Conservation (phyloP, 2,888 invertebrate genomes). For the Merodon equestris region DNA sequence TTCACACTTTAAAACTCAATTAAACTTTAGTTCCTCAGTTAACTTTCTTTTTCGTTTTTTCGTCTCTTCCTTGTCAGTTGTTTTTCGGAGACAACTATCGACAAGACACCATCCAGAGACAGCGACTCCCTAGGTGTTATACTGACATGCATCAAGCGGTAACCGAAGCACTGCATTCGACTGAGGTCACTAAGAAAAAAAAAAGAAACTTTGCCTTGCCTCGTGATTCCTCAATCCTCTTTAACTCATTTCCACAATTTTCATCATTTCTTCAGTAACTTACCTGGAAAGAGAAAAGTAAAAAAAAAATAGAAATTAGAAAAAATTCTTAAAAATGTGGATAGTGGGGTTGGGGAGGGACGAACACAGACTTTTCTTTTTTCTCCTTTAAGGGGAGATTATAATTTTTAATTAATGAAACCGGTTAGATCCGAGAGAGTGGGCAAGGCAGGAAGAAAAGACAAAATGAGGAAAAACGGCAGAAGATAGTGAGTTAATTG, state of each 20-base stretch:
- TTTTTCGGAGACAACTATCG: background rate
- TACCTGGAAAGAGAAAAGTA: conserved; percentile 58
- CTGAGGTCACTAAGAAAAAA: background rate
- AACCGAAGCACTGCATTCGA: conserved; percentile 3
- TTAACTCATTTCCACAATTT: background rate
- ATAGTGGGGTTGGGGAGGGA: background rate
- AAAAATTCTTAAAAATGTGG: conserved; percentile 9
- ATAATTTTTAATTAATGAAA: conserved; percentile 66
- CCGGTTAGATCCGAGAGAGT: conserved; percentile 23
- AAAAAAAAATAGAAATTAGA: conserved; percentile 32
- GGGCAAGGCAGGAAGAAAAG: background rate
- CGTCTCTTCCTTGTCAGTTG: background rate
- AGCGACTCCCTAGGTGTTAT: no score
- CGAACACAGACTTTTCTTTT: conserved; percentile 2
- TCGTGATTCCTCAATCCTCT: conserved; percentile 10
- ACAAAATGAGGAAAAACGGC: background rate
- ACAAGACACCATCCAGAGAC: background rate
- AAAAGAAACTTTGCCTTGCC: conserved; percentile 36
- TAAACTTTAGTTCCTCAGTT: conserved; percentile 22
- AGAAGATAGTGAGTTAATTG: conserved; percentile 51
- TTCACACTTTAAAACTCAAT: conserved; percentile 48
- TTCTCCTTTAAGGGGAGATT: conserved; percentile 30
- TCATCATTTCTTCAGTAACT: conserved; percentile 20
- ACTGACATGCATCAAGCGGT: no score
- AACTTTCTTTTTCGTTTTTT: background rate